phyloP scores from a whole-genome alignment of 2,113 vertebrate species.

The Otus sunia region DNA sequence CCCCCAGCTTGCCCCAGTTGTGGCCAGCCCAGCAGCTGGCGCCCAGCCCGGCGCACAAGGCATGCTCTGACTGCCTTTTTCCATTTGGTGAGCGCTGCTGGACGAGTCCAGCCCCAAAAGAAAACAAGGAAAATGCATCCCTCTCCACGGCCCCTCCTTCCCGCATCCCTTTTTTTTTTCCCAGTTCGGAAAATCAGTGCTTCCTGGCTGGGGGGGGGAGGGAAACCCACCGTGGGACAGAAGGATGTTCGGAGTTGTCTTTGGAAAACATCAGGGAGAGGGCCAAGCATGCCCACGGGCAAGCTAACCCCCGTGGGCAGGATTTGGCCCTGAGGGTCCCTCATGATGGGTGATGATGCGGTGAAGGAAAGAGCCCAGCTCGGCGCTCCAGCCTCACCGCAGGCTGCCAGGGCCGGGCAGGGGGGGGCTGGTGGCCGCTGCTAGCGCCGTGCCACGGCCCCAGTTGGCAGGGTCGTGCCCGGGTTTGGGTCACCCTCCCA shows the following conservation, averaged over 20 bases:
- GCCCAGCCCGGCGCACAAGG: neutral
- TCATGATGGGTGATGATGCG: neutral
- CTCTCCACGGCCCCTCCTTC: neutral
- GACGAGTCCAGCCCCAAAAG: neutral
- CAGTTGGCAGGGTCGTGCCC: neutral
- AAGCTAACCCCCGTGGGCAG: neutral
- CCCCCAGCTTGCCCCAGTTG: constrained; percentile 15
- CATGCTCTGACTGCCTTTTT: constrained; percentile 47
- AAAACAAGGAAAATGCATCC: constrained; percentile 45
- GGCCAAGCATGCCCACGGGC: rapidly evolving
- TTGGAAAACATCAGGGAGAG: neutral
- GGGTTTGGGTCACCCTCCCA: neutral
- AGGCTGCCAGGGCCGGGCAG: neutral
- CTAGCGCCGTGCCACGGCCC: neutral
- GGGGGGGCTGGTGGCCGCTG: neutral
- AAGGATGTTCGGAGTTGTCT: neutral
- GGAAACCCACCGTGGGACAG: neutral
- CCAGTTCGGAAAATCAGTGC: constrained; percentile 25
- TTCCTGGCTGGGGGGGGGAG: neutral
- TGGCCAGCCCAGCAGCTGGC: neutral
- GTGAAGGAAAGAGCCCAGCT: neutral
- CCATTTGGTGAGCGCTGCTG: neutral
- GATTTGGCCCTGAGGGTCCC: neutral
- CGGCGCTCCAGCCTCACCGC: rapidly evolving
- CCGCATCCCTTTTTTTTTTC: neutral